These are phyloP conservation scores for Conops quadrifasciatus DNA, from an alignment of 2,888 invertebrate genomes.

Conservation along the genomic window DNA sequence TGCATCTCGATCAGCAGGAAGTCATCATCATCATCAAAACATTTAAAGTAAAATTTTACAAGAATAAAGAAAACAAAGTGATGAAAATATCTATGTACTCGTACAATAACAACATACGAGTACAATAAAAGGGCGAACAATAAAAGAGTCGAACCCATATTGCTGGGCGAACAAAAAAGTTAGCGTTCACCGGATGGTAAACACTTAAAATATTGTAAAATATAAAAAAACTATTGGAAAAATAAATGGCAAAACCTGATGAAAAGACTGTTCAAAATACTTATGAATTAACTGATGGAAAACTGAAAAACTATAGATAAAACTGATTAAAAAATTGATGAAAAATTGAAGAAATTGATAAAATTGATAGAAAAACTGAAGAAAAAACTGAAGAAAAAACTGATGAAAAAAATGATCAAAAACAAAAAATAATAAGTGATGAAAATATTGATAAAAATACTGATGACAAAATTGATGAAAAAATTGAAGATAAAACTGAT, in stretches of 20 bases:
- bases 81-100: not conserved
- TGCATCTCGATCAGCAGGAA: conserved; percentile 2
- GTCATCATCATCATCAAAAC: conserved; percentile 2
- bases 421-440: not conserved
- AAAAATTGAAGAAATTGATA: not conserved
- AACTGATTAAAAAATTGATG: not conserved
- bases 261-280: no score
- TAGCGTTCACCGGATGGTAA: no score
- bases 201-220: no score
- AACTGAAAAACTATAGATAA: no score
- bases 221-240: not conserved
- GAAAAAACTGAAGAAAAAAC: not conserved
- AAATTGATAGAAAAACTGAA: not conserved
- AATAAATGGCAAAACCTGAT: not conserved
- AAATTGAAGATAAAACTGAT: not conserved
- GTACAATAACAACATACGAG: not conserved
- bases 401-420: not conserved
- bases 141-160: no score
- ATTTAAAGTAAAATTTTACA: not conserved
- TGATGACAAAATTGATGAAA: not conserved
- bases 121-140: no score
- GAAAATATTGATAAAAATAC: not conserved
- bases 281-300: no score
- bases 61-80: not conserved
- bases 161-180: no score